Evolutionary conservation across 53 echinoderm and acorn worm genomes (phyloP), one percentile per base, ranked within the genome.

Genomic region (Apostichopus leukothele): DNA sequence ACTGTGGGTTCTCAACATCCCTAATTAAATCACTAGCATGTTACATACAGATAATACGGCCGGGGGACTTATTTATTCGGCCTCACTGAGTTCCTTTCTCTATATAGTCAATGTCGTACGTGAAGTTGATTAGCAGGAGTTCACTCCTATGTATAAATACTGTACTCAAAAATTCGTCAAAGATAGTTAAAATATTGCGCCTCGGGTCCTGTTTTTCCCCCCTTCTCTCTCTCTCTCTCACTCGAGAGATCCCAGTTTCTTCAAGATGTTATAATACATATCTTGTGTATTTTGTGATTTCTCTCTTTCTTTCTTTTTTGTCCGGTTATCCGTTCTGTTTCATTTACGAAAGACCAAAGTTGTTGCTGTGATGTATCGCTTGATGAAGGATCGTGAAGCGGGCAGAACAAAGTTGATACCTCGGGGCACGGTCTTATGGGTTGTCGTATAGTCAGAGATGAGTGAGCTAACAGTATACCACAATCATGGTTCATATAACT

Each of bases 21-120:
- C 67, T 85, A 85, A 85, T 85, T 85, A 85, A 85, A 85, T 85
- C 85, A 85, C 68, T 50, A 16, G 66, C 67, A 67, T 85, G 85
- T 85, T 39, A 85, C 85, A 67, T 85, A 60, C 85, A 85, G 50
- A 63, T 50, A 85, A 85, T 85, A 67, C 85, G 66, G 85, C 85
- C 85, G 67, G 50, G 68, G 85, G 85, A 23, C 85, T 21, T 60
- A 85, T 67, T 85, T 50, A 51, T 67, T 67, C 85, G 68, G 67
- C 68, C 57, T 66, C 25, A 27, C 16, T 50, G 85, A 59, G 85
- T 85, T 67, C 26, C 26, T 60, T 63, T 25, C 13, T 71, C 71
- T 71, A 10, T 11, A 67, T 39, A 60, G 18, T 63, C 27, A 59
- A 60, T 59, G 66, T 26, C 66, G 50, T 50, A 39, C 85, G 68